Percentiles rank a stretch among this genome's conserved stretches.
phyloP scores from a whole-genome alignment of 2,113 vertebrate species.

The Climacteris rufus region DNA sequence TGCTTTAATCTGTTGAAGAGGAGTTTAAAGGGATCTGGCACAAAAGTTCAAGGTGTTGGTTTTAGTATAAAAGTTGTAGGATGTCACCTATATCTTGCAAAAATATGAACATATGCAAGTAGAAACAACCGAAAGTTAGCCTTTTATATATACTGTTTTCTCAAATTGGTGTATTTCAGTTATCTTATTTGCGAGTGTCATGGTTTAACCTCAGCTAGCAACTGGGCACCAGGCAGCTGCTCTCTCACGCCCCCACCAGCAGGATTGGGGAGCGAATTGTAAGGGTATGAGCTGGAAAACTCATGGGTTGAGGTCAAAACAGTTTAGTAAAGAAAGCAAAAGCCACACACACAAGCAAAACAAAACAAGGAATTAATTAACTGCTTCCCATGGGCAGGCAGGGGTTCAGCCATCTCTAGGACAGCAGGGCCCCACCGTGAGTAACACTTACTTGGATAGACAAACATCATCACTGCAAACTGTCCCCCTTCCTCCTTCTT shows the following conservation, averaged over 20 bases:
- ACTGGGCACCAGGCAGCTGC: fast-evolving
- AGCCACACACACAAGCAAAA: background rate
- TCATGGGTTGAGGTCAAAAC: background rate
- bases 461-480: background rate
- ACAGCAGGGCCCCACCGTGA: background rate
- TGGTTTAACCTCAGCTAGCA: background rate
- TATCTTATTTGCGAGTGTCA: fast-evolving
- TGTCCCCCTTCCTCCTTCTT: background rate
- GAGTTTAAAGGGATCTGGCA: background rate
- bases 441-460: fast-evolving
- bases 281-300: background rate
- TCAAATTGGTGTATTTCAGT: background rate
- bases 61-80: background rate
- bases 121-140: background rate
- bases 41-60: background rate
- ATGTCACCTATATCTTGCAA: background rate
- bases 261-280: background rate
- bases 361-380: background rate
- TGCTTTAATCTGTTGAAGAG: background rate
- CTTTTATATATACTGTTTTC: background rate
- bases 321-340: background rate
- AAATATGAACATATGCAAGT: background rate
- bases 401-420: background rate
- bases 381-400: background rate
- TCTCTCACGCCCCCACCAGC: background rate